phyloP scores from a whole-genome alignment of 2,888 invertebrate species.

The Acanthopleura granulata region DNA sequence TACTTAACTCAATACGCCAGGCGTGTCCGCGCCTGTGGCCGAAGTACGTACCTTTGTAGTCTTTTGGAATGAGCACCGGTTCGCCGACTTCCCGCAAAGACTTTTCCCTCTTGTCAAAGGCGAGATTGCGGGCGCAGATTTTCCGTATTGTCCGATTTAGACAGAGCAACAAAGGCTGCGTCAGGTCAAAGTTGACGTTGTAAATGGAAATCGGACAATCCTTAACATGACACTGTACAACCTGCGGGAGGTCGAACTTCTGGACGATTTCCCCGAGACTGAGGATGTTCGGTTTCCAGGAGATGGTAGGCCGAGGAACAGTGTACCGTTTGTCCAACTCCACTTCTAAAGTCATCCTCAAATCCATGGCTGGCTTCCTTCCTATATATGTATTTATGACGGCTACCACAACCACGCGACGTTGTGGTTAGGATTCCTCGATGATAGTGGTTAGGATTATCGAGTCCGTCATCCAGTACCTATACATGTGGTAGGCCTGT shows the following conservation, averaged over 20 bases:
- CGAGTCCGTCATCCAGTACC: too few relatives aligned
- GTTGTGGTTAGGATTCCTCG: too few relatives aligned
- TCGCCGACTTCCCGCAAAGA: conserved; percentile 47
- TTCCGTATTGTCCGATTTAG: conserved; percentile 49
- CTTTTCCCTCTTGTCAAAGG: conserved; percentile 33
- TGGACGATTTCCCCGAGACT: conserved; percentile 37
- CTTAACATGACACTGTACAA: conserved; percentile 41
- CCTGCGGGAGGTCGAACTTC: conserved; percentile 45
- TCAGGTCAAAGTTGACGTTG: conserved; percentile 43
- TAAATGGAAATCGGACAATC: conserved; percentile 35
- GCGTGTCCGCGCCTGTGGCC: not conserved
- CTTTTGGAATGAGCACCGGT: conserved; percentile 55
- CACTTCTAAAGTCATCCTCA: not conserved
- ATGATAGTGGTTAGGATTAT: too few relatives aligned
- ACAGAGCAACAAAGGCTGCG: conserved; percentile 52
- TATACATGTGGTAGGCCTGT: too few relatives aligned
- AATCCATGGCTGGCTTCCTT: not conserved
- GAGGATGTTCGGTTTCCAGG: conserved; percentile 38
- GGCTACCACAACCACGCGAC: too few relatives aligned
- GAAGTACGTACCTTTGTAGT: conserved; percentile 50
- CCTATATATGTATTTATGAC: too few relatives aligned
- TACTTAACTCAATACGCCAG: too few relatives aligned
- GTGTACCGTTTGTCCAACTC: not conserved
- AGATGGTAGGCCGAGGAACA: conserved; percentile 27
- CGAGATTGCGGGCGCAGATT: conserved; percentile 43